Conservation (phyloP, 2,797 vertebrate species). For the Eospalax fontanierii region DNA sequence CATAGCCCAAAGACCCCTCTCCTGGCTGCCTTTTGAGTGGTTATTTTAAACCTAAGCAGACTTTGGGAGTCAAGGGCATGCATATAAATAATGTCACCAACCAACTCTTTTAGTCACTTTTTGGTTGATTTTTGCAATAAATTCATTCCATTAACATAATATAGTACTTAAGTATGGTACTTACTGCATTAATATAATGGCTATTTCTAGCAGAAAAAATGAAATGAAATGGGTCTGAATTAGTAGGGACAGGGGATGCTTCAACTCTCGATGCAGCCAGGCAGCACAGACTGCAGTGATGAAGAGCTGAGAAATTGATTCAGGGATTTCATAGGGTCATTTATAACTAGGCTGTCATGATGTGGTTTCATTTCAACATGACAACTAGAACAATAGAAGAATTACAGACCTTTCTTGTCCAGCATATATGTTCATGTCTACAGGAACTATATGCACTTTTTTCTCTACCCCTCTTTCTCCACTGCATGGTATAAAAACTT, state of each 20-base stretch:
- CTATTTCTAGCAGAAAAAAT: slow-evolving; percentile 17
- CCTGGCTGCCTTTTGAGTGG: background rate
- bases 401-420: background rate
- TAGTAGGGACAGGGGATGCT: background rate
- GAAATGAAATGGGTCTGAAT: slow-evolving; percentile 46
- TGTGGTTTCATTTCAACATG: background rate
- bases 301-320: background rate
- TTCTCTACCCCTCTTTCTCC: background rate
- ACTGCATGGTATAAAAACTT: background rate
- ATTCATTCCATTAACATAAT: slow-evolving; percentile 23
- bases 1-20: background rate
- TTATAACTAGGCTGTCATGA: background rate
- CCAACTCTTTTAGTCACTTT: background rate
- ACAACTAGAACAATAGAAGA: background rate
- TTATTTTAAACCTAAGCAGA: slow-evolving; percentile 35
- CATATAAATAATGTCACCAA: background rate
- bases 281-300: background rate
- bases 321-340: background rate
- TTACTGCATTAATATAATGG: background rate
- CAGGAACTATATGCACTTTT: too few relatives aligned
- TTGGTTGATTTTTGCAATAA: slow-evolving; percentile 25
- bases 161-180: background rate
- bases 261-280: background rate
- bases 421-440: background rate
- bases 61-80: background rate